Conservation (phyloP, 2,888 invertebrate genomes). For the Anoplius nigerrimus region DNA sequence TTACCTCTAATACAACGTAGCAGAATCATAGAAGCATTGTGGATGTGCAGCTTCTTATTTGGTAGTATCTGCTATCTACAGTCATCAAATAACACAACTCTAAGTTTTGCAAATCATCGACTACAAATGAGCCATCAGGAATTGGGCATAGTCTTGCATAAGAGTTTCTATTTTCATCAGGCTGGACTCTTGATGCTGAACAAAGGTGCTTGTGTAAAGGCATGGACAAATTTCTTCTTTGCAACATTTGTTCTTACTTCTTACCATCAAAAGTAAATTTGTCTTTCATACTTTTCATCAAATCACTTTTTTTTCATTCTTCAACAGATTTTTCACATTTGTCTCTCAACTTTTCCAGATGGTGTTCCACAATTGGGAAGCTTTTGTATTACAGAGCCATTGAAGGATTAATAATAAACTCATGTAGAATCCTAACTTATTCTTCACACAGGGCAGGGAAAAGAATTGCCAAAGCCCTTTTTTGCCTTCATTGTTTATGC, state of each 20-base stretch:
- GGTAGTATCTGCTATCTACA: constrained; percentile 57
- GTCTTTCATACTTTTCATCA: background rate
- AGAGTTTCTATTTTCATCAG: constrained; percentile 61
- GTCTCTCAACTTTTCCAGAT: constrained; percentile 30
- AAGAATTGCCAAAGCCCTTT: constrained; percentile 53
- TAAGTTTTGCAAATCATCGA: constrained; percentile 34
- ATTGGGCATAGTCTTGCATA: constrained; percentile 53
- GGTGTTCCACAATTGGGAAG: constrained; percentile 40
- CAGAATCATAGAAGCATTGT: constrained; percentile 57
- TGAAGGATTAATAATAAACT: constrained; percentile 47
- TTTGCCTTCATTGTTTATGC: constrained; percentile 54
- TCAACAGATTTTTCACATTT: background rate
- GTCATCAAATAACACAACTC: constrained; percentile 32
- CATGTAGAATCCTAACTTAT: constrained; percentile 53
- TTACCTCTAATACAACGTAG: constrained; percentile 52
- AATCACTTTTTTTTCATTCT: background rate
- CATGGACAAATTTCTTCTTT: constrained; percentile 59
- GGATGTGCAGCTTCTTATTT: constrained; percentile 59
- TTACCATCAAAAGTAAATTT: constrained; percentile 55
- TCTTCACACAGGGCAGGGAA: constrained; percentile 47
- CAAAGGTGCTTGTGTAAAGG: constrained; percentile 55
- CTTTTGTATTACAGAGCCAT: constrained; percentile 56
- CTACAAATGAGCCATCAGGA: constrained; percentile 44
- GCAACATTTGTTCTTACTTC: constrained; percentile 53
- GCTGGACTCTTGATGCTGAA: constrained; percentile 53